These are phyloP conservation scores for Sinotaia quadrata DNA, from an alignment of 2,888 invertebrate genomes.

Conservation along the genomic window DNA sequence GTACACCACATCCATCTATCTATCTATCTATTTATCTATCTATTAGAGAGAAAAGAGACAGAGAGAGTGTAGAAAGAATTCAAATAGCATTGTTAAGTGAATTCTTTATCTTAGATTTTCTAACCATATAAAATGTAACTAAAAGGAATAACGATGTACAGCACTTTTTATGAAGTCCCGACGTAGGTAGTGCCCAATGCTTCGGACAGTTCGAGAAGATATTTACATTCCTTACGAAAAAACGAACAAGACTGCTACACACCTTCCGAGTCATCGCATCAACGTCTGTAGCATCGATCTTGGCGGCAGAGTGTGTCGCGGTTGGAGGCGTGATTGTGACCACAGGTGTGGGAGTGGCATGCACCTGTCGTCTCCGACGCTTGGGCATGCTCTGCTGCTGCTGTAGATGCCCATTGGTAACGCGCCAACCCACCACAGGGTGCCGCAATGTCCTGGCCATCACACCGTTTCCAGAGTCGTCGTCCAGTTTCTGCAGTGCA, in stretches of 20 bases:
- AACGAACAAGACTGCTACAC: not conserved
- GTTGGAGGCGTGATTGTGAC: constrained; percentile 62
- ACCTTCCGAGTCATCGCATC: constrained; percentile 46
- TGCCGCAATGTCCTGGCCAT: constrained; percentile 80
- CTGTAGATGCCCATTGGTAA: constrained; percentile 74
- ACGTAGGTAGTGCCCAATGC: too few relatives aligned
- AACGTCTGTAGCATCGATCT: constrained; percentile 44
- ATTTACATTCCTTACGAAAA: too few relatives aligned
- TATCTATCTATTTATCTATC: too few relatives aligned
- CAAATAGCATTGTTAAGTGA: too few relatives aligned
- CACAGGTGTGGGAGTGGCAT: constrained; percentile 58
- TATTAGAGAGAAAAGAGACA: too few relatives aligned
- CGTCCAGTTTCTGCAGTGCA: constrained; percentile 80
- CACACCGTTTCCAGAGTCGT: constrained; percentile 82
- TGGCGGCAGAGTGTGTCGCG: constrained; percentile 43
- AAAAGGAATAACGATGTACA: too few relatives aligned
- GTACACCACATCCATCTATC: too few relatives aligned
- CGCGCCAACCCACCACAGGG: constrained; percentile 83
- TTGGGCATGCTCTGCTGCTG: constrained; percentile 56
- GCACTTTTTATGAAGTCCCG: too few relatives aligned
- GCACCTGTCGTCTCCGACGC: constrained; percentile 67
- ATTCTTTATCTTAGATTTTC: too few relatives aligned
- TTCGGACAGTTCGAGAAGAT: too few relatives aligned
- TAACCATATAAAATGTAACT: too few relatives aligned
- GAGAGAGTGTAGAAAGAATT: too few relatives aligned